These are phyloP conservation scores for Melinaea menophilus DNA, from an alignment of 2,888 invertebrate species.

Conservation along the genomic window DNA sequence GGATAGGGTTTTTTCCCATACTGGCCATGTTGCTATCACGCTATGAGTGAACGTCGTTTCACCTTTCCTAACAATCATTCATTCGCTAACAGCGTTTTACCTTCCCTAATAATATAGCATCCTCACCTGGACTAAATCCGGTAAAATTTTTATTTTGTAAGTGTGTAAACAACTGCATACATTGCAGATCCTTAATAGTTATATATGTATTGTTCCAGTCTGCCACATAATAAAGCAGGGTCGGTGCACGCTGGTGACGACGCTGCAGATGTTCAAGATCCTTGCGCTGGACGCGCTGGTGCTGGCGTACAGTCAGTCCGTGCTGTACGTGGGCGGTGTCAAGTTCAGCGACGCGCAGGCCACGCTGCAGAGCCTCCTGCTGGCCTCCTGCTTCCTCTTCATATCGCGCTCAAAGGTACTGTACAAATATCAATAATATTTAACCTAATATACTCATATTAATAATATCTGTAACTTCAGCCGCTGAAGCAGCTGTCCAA, in stretches of 20 bases:
- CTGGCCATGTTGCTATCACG: too few relatives aligned
- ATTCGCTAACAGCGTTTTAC: too few relatives aligned
- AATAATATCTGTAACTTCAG: slow-evolving; percentile 63
- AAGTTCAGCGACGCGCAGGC: slow-evolving; percentile 99
- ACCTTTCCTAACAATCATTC: too few relatives aligned
- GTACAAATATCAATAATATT: background rate
- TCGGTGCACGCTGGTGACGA: slow-evolving; percentile 98
- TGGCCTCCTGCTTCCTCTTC: slow-evolving; percentile 98
- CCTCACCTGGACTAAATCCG: too few relatives aligned
- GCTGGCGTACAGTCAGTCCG: slow-evolving; percentile 98
- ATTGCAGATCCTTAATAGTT: background rate
- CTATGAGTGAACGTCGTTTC: too few relatives aligned
- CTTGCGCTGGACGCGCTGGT: slow-evolving; percentile 98
- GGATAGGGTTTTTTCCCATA: too few relatives aligned
- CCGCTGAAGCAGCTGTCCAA: slow-evolving; percentile 95
- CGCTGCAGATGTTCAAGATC: slow-evolving; percentile 99
- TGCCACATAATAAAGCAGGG: slow-evolving; percentile 99
- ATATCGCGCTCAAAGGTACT: slow-evolving; percentile 97
- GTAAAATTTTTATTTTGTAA: too few relatives aligned
- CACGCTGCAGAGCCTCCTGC: slow-evolving; percentile 95
- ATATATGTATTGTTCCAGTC: slow-evolving; percentile 77
- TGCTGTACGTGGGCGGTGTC: slow-evolving; percentile 97
- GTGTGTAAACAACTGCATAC: background rate
- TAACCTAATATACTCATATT: too few relatives aligned
- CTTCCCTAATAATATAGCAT: too few relatives aligned